Conservation (phyloP, 2,113 vertebrate genomes). For the Galeopterus variegatus region DNA sequence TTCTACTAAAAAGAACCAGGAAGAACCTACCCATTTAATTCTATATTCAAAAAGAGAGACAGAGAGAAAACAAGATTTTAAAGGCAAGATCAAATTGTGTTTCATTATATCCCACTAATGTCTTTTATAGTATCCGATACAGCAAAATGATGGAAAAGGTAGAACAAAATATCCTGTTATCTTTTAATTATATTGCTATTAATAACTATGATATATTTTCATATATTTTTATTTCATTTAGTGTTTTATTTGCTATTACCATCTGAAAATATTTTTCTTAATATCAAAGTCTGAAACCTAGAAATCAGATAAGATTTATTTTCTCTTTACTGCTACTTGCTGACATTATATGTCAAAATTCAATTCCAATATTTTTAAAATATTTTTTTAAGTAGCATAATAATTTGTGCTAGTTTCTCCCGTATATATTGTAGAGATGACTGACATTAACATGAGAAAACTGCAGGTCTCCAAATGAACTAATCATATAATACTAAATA, state of each 20-base stretch:
- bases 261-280: slow-evolving; percentile 74
- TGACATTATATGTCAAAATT: slow-evolving; percentile 79
- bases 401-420: background rate
- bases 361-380: slow-evolving; percentile 56
- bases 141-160: slow-evolving; percentile 59
- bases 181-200: slow-evolving; percentile 58
- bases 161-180: slow-evolving; percentile 39
- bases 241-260: slow-evolving; percentile 64
- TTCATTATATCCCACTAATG: slow-evolving; percentile 57
- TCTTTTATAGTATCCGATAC: slow-evolving; percentile 54
- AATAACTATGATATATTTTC: slow-evolving; percentile 41
- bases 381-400: slow-evolving; percentile 43
- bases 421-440: slow-evolving; percentile 38
- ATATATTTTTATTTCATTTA: slow-evolving; percentile 37
- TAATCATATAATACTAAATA: slow-evolving; percentile 89
- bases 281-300: slow-evolving; percentile 67
- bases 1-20: slow-evolving; percentile 89
- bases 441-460: slow-evolving; percentile 83
- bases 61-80: slow-evolving; percentile 75
- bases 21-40: slow-evolving; percentile 86
- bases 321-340: slow-evolving; percentile 67
- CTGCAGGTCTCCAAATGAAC: slow-evolving; percentile 81
- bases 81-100: slow-evolving; percentile 76
- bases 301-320: slow-evolving; percentile 69
- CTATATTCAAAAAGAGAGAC: slow-evolving; percentile 82